A percentile compares a stretch with the other conserved stretches of the same genome.
Evolutionary conservation across 53 echinoderm and acorn worm species (phyloP).

Genomic region (Luidia sarsii): DNA sequence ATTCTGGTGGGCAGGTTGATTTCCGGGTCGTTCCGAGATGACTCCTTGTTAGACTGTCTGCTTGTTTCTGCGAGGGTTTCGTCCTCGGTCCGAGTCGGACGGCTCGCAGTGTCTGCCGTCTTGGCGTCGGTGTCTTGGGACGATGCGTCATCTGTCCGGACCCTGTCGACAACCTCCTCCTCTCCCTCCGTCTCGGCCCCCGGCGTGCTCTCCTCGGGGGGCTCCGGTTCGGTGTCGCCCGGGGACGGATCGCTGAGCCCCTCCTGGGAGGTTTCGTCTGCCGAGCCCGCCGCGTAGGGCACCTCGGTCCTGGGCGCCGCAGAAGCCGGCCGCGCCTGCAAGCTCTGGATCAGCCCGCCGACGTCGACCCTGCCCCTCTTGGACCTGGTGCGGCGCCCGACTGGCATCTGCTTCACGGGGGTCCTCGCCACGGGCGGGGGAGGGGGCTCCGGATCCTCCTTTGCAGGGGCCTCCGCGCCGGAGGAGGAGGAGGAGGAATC

Average conservation of each 20-base stretch:
- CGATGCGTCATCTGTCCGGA: no score
- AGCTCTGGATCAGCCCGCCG: slow-evolving; percentile 9
- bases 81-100: no score
- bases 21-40: no score
- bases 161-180: no score
- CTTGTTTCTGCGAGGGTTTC: no score
- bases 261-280: neutral
- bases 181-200: neutral
- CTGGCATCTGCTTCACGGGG: neutral
- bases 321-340: slow-evolving; percentile 10
- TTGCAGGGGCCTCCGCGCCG: slow-evolving; percentile 4
- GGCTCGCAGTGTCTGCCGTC: no score
- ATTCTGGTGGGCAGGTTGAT: no score
- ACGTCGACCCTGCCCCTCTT: slow-evolving; percentile 3
- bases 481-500: slow-evolving; percentile 31
- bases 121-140: no score
- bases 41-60: no score
- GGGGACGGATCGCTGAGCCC: neutral
- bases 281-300: neutral
- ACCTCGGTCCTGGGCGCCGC: neutral
- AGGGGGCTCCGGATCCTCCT: neutral
- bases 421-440: no score
- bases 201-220: neutral
- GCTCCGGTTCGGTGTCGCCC: neutral
- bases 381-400: neutral